A percentile compares a stretch with the other conserved stretches of the same genome.
Evolutionary conservation across 2,888 invertebrate genomes (phyloP).

Genomic region (Pseudoips prasinana): DNA sequence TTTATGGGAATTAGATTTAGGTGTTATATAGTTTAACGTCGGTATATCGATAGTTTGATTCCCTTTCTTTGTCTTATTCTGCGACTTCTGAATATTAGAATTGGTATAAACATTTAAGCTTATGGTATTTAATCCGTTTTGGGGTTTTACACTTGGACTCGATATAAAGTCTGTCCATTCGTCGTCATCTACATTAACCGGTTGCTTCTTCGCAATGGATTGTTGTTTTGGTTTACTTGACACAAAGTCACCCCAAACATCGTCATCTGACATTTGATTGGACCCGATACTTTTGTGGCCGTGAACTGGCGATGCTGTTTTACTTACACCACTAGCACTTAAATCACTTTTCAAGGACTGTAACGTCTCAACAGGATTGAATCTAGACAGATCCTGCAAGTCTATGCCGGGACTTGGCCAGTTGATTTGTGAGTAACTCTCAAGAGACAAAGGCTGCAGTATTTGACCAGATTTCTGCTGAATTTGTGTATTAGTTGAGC

Average conservation of each 20-base stretch:
- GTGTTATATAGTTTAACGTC: conserved; percentile 70
- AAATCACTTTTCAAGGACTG: conserved; percentile 67
- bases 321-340: conserved; percentile 53
- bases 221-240: conserved; percentile 68
- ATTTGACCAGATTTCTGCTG: conserved; percentile 67
- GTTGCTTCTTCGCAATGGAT: conserved; percentile 45
- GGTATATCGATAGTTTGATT: conserved; percentile 67
- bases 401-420: conserved; percentile 84
- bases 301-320: conserved; percentile 59
- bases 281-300: conserved; percentile 38
- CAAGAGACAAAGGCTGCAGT: conserved; percentile 71
- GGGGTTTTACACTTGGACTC: conserved; percentile 65
- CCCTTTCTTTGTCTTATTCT: conserved; percentile 49
- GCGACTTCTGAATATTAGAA: conserved; percentile 60
- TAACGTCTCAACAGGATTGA: conserved; percentile 74
- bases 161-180: conserved; percentile 79
- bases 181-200: conserved; percentile 62
- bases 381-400: conserved; percentile 72
- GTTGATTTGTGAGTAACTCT: conserved; percentile 80
- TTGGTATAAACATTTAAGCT: conserved; percentile 74
- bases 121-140: conserved; percentile 72
- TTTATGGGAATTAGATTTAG: conserved; percentile 61
- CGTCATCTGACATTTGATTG: conserved; percentile 68
- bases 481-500: conserved; percentile 31
- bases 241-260: conserved; percentile 84